phyloP scores from a whole-genome alignment of 1,140 invertebrate species.

The Sarcophaga bullata region DNA sequence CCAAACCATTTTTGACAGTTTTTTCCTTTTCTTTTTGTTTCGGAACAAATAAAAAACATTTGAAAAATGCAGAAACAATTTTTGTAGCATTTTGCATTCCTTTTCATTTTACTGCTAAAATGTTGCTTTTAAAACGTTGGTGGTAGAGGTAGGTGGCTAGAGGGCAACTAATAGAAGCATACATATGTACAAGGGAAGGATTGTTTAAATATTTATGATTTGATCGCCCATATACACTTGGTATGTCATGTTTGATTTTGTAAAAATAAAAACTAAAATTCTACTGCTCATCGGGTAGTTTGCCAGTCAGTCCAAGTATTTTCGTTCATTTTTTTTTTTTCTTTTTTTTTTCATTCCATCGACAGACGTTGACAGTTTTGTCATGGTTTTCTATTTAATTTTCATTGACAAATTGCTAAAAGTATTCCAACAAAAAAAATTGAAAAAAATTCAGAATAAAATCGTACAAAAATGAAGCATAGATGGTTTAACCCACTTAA shows the following conservation, averaged over 20 bases:
- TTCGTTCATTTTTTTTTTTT: background rate
- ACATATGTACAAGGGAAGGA: no score
- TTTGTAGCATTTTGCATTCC: no score
- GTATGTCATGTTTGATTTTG: slow-evolving; percentile 13
- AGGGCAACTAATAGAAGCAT: no score
- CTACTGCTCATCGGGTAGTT: background rate
- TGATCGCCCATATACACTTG: slow-evolving; percentile 10
- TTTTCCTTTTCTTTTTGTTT: no score
- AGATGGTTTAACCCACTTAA: background rate
- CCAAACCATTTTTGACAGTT: no score
- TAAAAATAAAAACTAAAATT: background rate
- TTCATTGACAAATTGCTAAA: slow-evolving; percentile 15
- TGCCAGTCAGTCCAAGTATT: background rate
- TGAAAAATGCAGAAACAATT: no score
- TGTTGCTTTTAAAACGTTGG: no score
- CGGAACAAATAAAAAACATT: no score
- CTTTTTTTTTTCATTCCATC: background rate
- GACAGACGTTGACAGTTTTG: slow-evolving; percentile 5
- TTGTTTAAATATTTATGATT: slow-evolving; percentile 8
- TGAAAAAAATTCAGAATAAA: no score
- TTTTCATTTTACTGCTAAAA: no score
- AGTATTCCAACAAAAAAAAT: background rate
- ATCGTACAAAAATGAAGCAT: background rate
- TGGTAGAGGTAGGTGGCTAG: no score
- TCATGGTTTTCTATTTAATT: background rate